A percentile compares a stretch with the other conserved stretches of the same genome.
Evolutionary conservation across 2,888 invertebrate genomes (phyloP).

Genomic region (Eupithecia abbreviata): DNA sequence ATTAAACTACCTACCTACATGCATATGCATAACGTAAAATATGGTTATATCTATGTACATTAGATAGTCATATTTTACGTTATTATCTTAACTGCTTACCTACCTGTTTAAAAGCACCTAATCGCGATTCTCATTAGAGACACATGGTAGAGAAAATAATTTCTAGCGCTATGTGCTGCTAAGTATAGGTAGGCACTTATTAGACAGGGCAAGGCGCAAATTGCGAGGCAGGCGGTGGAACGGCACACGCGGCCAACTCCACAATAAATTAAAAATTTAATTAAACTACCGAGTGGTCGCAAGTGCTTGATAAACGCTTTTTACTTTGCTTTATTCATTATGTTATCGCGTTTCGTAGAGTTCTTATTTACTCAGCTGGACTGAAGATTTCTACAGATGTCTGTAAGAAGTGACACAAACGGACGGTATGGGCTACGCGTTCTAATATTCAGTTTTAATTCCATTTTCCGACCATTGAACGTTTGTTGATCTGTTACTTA

Average conservation of each 20-base stretch:
- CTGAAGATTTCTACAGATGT: neutral
- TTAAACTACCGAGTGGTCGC: constrained; percentile 73
- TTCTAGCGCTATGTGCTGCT: constrained; percentile 4
- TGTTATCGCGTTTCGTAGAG: neutral
- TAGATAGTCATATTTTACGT: too few species aligned
- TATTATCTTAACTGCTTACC: neutral
- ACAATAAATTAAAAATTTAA: constrained; percentile 80
- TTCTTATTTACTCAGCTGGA: neutral
- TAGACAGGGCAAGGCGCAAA: constrained; percentile 56
- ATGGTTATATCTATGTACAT: too few species aligned
- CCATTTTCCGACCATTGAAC: too few species aligned
- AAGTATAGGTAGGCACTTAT: constrained; percentile 16
- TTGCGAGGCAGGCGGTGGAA: constrained; percentile 53
- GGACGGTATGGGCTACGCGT: neutral
- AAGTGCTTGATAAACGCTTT: constrained; percentile 74
- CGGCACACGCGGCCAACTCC: constrained; percentile 64
- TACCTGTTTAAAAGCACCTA: neutral
- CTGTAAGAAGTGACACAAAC: neutral
- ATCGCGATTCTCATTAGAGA: constrained; percentile 9
- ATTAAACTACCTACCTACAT: too few species aligned
- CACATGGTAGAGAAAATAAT: constrained; percentile 12
- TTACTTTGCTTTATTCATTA: constrained; percentile 60
- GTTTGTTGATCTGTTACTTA: too few species aligned
- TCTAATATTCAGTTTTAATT: neutral
- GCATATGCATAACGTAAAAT: too few species aligned